These are phyloP conservation scores for Esox masquinongy DNA, from an alignment of 2,797 vertebrate species.

Conservation along the genomic window DNA sequence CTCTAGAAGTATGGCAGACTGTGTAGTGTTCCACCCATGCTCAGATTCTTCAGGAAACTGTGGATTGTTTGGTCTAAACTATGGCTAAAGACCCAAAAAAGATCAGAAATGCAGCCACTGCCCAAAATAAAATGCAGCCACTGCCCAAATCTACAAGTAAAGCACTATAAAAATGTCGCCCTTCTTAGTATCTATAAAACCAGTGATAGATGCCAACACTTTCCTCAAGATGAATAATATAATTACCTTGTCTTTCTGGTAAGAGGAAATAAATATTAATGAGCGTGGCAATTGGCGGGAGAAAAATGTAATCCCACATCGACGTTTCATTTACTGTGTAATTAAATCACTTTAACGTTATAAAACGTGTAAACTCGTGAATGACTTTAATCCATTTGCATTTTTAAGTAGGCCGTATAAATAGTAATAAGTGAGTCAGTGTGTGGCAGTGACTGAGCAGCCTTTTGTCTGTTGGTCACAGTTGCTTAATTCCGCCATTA, in stretches of 20 bases:
- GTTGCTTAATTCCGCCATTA: constrained; percentile 75
- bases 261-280: constrained; percentile 61
- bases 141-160: constrained; percentile 20
- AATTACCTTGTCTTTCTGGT: constrained; percentile 68
- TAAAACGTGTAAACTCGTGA: constrained; percentile 79
- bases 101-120: no score
- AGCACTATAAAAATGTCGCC: not conserved
- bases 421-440: constrained; percentile 75
- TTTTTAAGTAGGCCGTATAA: constrained; percentile 81
- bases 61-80: no score
- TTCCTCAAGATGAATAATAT: constrained; percentile 57
- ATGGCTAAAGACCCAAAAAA: no score
- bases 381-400: constrained; percentile 77
- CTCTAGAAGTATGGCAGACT: no score
- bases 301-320: constrained; percentile 57
- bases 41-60: no score
- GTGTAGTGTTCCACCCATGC: no score
- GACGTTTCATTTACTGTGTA: constrained; percentile 77
- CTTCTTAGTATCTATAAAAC: not conserved
- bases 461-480: constrained; percentile 75
- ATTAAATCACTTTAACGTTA: constrained; percentile 78
- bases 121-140: constrained; percentile 7
- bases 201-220: not conserved
- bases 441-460: constrained; percentile 68
- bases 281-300: constrained; percentile 59